A percentile compares a stretch with the other conserved stretches of the same genome.
phyloP scores from a whole-genome alignment of 2,888 invertebrate genomes.

The Megaustenia siamemsis region DNA sequence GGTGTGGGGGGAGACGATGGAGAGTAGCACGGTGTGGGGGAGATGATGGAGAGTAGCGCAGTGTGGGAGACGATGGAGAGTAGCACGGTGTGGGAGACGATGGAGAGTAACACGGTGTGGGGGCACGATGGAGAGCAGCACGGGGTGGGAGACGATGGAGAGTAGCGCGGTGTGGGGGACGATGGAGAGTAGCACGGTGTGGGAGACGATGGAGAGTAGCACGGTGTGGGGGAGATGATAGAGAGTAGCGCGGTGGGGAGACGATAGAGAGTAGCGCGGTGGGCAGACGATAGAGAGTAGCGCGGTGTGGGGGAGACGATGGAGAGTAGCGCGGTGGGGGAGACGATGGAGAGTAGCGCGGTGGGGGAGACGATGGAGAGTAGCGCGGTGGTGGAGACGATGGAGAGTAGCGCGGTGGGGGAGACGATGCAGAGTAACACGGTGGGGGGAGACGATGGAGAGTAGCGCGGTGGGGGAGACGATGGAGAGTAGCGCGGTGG shows the following conservation, averaged over 20 bases:
- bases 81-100: too few species aligned
- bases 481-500: neutral
- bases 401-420: neutral
- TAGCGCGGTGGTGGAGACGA: neutral
- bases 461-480: neutral
- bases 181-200: neutral
- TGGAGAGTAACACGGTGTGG: neutral
- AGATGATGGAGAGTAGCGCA: neutral
- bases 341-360: neutral
- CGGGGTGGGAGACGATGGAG: too few species aligned
- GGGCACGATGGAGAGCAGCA: too few species aligned
- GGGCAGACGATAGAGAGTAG: neutral
- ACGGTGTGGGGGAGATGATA: too few species aligned
- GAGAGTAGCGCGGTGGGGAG: neutral
- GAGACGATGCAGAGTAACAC: neutral
- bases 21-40: too few species aligned
- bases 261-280: neutral
- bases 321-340: neutral
- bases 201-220: too few species aligned
- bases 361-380: neutral
- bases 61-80: too few species aligned
- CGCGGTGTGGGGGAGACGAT: neutral
- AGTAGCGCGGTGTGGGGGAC: too few species aligned
- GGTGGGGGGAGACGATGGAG: neutral
- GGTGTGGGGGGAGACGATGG: neutral